Base-by-base conservation (phyloP, 2,113 vertebrate species). In the Mormyrus iriodes region DNA sequence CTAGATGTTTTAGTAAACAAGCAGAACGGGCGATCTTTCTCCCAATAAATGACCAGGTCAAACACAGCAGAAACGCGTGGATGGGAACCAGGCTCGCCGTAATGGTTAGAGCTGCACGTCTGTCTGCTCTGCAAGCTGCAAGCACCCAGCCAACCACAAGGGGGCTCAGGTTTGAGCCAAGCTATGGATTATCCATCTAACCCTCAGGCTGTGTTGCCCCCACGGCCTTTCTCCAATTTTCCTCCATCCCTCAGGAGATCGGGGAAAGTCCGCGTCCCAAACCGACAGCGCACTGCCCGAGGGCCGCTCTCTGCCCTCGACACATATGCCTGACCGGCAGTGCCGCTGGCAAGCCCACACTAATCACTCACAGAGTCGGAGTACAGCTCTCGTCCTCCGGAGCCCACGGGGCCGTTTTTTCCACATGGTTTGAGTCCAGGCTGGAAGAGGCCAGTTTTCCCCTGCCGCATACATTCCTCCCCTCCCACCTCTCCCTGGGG, bases 281-380 rank as follows among this genome's bases (percentile, higher is more conserved):
- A 46, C 76, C 76, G n/a, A 58, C 52, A 73, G 48, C 53, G 52
- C n/a, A 31, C 12, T 65, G 76, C 88, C 88, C 31, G 52, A 82
- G 88, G 88, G 88, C 17, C 35, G 35, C 76, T 83, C 88, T 89
- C 76, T 84, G 76, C 79, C 79, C 79, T 89, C 88, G 35, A 84
- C 88, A 84, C 79, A 83, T 52, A 44, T 79, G 88, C 88, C 88
- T 89, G 76, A 51, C 39, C 42, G 52, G 39, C 51, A 0, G 5
- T 89, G 88, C 39, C 39, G 51, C 76, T 83, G 76, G 76, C 88
- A 89, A 84, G 88, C 42, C 88, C 88, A 89, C 19, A 89, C 76
- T 89, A 84, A 89, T 84, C 88, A 89, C 88, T 84, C 42, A 27
- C 76, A 89, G 88, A 89, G 53, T 84, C 52, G 48, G 88, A 53